Base-by-base conservation (phyloP, 2,797 vertebrate species). In the Odontamblyopus lacepedii region DNA sequence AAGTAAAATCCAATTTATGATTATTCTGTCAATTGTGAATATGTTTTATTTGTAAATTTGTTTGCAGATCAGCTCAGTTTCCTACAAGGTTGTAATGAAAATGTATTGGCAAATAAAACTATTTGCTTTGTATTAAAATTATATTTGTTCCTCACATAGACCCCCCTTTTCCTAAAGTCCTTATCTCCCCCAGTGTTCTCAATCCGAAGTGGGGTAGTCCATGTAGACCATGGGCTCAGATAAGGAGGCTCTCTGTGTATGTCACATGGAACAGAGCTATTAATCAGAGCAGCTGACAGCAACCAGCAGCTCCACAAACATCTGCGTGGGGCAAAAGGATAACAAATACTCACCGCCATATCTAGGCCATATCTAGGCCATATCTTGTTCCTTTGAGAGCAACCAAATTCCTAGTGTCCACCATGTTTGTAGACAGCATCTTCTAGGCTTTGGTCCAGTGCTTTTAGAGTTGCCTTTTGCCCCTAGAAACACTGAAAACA, bases 401-500 rank as follows among this genome's bases (percentile, higher is more conserved):
- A 26, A 11, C n/a, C 0, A 64, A 64, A 41, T 15, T 23, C 19
- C n/a, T 9, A 26, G 19, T 13, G 13, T 26, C 63, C n/a, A 15
- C 35, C 6, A 0, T 63, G 19, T 35, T 63, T 35, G 61, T 26
- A 59, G 26, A 19, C 6, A 35, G 27, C 61, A 26, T 41, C 38
- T 44, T 44, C 27, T 16, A 41, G 19, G 63, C 23, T 44, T 16
- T 44, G n/a, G 8, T 63, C 32, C 18, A 23, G 30, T 29, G 59
- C 29, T n/a, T 44, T 38, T 41, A 32, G 70, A 18, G 53, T 67
- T 74, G 11, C 53, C 55, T 70, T 72, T 35, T 23, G n/a, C 3
- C 59, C 19, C 75, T 63, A 55, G 19, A 73, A 71, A 72, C 38
- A 57, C 12, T 35, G 16, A 27, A 55, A 64, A 68, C 23, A 44